Conservation (phyloP, 2,113 vertebrate genomes). For the Eublepharis macularius region DNA sequence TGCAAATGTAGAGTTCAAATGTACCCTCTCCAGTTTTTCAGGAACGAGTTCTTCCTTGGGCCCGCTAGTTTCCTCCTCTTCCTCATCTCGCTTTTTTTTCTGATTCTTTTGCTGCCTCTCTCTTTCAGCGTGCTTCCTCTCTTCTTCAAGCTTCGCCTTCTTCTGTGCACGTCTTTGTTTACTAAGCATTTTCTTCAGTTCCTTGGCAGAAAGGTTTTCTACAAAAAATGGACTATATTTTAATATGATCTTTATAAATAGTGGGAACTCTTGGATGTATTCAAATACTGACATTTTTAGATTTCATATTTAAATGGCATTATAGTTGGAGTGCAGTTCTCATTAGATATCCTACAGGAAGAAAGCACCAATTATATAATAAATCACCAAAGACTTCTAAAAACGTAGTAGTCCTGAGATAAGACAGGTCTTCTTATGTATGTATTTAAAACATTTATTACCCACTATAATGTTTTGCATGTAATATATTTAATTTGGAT, state of each 20-base stretch:
- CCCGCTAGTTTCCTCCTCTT: slow-evolving; percentile 77
- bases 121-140: slow-evolving; percentile 77
- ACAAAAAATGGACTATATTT: slow-evolving; percentile 27
- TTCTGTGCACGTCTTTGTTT: slow-evolving; percentile 83
- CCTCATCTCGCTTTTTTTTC: slow-evolving; percentile 81
- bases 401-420: background rate
- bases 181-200: slow-evolving; percentile 83
- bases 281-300: background rate
- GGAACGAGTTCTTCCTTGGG: slow-evolving; percentile 79
- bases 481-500: too few relatives aligned
- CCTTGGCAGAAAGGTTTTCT: slow-evolving; percentile 84
- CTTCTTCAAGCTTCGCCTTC: slow-evolving; percentile 82
- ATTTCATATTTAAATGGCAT: background rate
- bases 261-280: background rate
- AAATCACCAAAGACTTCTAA: background rate
- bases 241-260: slow-evolving; percentile 8
- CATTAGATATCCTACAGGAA: background rate
- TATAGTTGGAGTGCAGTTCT: background rate
- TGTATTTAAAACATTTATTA: too few relatives aligned
- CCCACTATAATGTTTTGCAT: too few relatives aligned
- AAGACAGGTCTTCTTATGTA: background rate
- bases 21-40: slow-evolving; percentile 83
- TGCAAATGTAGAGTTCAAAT: slow-evolving; percentile 16
- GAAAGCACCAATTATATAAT: background rate
- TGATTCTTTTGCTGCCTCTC: slow-evolving; percentile 79